These are phyloP conservation scores for Lordiphosa collinella DNA, from an alignment of 1,140 invertebrate genomes.

Conservation along the genomic window DNA sequence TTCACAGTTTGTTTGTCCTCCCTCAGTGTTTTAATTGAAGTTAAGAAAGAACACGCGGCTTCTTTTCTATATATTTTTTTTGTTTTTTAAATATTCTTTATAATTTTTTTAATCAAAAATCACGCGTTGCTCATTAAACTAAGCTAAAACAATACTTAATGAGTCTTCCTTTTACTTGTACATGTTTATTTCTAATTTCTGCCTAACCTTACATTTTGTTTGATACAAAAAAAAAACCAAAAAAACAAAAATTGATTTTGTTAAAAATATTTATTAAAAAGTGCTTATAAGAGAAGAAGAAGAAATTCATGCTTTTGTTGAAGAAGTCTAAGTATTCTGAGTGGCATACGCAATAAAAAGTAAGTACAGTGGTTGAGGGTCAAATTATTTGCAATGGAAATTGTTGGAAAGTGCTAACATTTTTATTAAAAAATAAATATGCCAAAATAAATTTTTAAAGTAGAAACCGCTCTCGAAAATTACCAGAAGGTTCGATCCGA, in stretches of 20 bases:
- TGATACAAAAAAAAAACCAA: conserved; percentile 6
- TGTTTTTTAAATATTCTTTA: conserved; percentile 23
- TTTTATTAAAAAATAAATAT: no score
- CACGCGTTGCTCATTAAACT: conserved; percentile 29
- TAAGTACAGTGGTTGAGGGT: no score
- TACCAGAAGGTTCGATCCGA: no score
- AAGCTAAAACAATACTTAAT: conserved; percentile 13
- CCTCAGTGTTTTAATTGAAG: conserved; percentile 40
- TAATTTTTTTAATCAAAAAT: conserved; percentile 32
- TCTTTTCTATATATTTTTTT: not conserved
- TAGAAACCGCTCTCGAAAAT: no score
- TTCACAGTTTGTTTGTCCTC: conserved; percentile 39
- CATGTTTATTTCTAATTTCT: conserved; percentile 19
- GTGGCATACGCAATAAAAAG: no score
- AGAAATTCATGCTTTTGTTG: no score
- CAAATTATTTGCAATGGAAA: no score
- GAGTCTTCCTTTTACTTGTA: conserved; percentile 34
- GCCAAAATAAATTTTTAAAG: no score
- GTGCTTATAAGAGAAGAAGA: no score
- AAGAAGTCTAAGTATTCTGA: no score
- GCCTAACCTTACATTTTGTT: conserved; percentile 15
- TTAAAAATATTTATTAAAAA: no score
- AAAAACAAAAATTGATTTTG: conserved; percentile 18
- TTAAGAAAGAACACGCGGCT: conserved; percentile 18
- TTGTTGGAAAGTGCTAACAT: no score